phyloP scores from a whole-genome alignment of 2,113 vertebrate genomes.

The Heterochromis multidens region DNA sequence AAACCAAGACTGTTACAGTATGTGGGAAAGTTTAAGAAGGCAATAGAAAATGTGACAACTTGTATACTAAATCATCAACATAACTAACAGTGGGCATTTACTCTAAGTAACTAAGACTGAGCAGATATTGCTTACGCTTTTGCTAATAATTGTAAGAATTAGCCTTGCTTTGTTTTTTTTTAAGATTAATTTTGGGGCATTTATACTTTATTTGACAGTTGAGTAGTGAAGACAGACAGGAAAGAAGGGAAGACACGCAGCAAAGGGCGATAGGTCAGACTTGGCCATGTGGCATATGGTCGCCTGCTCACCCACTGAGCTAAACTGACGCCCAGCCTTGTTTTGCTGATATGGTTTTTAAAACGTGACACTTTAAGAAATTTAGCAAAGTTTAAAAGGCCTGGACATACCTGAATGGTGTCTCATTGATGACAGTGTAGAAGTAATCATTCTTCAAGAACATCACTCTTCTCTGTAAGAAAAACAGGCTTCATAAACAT shows the following conservation, averaged over 20 bases:
- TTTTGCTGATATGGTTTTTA: not conserved
- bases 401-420: conserved; percentile 89
- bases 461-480: conserved; percentile 84
- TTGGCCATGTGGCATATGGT: too few species aligned
- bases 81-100: not conserved
- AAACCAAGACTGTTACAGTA: not conserved
- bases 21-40: not conserved
- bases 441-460: conserved; percentile 95
- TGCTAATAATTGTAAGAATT: not conserved
- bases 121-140: not conserved
- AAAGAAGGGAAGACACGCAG: too few species aligned
- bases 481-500: not conserved
- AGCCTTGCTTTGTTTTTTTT: too few species aligned
- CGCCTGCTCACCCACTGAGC: too few species aligned
- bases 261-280: too few species aligned
- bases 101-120: not conserved
- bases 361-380: not conserved
- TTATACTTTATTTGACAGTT: too few species aligned
- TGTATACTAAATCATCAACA: too few species aligned
- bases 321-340: too few species aligned
- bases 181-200: too few species aligned
- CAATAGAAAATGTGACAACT: not conserved
- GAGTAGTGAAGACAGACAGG: too few species aligned
- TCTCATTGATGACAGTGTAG: conserved; percentile 90
- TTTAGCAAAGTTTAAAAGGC: not conserved